Evolutionary conservation across 2,113 vertebrate genomes (phyloP).

Genomic region (Pandion haliaetus): DNA sequence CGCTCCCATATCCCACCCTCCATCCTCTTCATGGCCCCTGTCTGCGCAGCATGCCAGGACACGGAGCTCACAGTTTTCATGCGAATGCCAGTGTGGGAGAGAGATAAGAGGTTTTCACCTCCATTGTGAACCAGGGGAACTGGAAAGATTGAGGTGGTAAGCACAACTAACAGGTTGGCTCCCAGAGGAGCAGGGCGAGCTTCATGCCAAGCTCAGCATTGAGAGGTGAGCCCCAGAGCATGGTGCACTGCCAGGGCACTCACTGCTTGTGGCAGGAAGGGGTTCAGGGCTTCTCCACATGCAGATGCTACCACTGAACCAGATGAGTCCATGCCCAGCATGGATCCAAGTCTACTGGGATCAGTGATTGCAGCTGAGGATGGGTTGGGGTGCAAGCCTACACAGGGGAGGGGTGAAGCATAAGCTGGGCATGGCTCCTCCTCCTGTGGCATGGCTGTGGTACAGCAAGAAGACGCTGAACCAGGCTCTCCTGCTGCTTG

Average conservation of each 20-base stretch:
- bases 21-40: neutral
- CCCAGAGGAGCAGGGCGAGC: neutral
- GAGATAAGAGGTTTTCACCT: neutral
- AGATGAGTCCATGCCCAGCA: neutral
- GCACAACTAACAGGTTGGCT: rapidly evolving
- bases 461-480: neutral
- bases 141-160: neutral
- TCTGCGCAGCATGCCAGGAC: rapidly evolving
- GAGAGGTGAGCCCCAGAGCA: neutral
- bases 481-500: neutral
- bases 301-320: neutral
- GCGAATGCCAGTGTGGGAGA: neutral
- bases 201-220: neutral
- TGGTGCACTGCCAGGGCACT: neutral
- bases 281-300: neutral
- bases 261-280: neutral
- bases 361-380: neutral
- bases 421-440: neutral
- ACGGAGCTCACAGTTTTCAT: neutral
- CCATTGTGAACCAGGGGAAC: neutral
- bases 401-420: neutral
- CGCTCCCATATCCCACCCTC: neutral
- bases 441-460: neutral
- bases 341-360: neutral
- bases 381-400: neutral